phyloP scores from a whole-genome alignment of 2,888 invertebrate species.

The Branchellion lobata region DNA sequence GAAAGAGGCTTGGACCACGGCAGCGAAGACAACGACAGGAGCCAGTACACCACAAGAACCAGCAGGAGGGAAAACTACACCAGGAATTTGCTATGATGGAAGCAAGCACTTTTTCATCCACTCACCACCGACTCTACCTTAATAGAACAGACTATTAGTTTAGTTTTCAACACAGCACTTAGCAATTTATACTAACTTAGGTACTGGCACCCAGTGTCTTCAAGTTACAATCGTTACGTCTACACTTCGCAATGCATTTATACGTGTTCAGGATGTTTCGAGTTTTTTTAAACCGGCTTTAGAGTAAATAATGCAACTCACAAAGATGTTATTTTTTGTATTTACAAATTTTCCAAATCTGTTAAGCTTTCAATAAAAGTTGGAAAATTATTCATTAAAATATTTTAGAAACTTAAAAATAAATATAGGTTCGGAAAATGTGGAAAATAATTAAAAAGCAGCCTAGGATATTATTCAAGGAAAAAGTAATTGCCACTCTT shows the following conservation, averaged over 20 bases:
- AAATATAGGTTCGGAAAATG: conserved; percentile 12
- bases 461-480: conserved; percentile 76
- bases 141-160: too few relatives aligned
- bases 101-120: too few relatives aligned
- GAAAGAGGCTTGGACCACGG: not conserved
- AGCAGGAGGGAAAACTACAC: not conserved
- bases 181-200: too few relatives aligned
- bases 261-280: too few relatives aligned
- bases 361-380: not conserved
- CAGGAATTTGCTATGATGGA: not conserved
- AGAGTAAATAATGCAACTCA: not conserved
- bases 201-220: too few relatives aligned
- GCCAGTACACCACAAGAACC: not conserved
- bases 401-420: not conserved
- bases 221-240: too few relatives aligned
- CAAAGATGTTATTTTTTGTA: not conserved
- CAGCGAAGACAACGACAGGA: not conserved
- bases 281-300: not conserved
- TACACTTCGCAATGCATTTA: too few relatives aligned
- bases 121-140: too few relatives aligned
- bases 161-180: too few relatives aligned
- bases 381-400: conserved; percentile 13
- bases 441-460: not conserved
- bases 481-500: conserved; percentile 97
- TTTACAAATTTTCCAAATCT: conserved; percentile 18